phyloP scores from a whole-genome alignment of 2,113 vertebrate genomes.

The Buteo buteo region DNA sequence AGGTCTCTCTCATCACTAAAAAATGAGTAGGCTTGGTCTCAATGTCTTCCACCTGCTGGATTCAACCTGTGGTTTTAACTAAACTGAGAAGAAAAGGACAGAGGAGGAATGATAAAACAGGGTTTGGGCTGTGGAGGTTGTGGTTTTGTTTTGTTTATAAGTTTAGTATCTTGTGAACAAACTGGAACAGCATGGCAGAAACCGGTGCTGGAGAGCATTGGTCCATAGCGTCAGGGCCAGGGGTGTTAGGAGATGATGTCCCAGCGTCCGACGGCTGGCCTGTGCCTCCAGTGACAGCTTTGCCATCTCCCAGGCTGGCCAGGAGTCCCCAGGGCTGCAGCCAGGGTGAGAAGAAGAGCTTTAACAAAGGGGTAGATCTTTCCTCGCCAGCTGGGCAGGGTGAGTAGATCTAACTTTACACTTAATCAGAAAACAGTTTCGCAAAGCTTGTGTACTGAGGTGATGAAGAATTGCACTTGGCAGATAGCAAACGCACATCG shows the following conservation, averaged over 20 bases:
- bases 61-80: background rate
- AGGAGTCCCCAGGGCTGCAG: background rate
- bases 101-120: background rate
- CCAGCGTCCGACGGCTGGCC: background rate
- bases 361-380: conserved; percentile 11
- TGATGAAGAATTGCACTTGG: conserved; percentile 34
- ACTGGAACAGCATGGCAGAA: background rate
- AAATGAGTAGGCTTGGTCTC: background rate
- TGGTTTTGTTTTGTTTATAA: background rate
- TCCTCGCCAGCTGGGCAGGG: background rate
- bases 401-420: conserved; percentile 10
- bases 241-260: background rate
- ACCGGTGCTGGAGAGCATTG: fast-evolving
- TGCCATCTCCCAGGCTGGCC: background rate
- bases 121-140: background rate
- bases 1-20: background rate
- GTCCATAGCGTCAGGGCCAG: background rate
- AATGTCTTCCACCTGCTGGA: background rate
- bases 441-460: conserved; percentile 11
- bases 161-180: background rate
- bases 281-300: fast-evolving
- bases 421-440: conserved; percentile 42
- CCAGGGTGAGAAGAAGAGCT: background rate
- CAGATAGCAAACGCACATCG: conserved; percentile 55
- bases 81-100: background rate